Conservation (phyloP, 2,888 invertebrate genomes). For the Bimastos eiseni region DNA sequence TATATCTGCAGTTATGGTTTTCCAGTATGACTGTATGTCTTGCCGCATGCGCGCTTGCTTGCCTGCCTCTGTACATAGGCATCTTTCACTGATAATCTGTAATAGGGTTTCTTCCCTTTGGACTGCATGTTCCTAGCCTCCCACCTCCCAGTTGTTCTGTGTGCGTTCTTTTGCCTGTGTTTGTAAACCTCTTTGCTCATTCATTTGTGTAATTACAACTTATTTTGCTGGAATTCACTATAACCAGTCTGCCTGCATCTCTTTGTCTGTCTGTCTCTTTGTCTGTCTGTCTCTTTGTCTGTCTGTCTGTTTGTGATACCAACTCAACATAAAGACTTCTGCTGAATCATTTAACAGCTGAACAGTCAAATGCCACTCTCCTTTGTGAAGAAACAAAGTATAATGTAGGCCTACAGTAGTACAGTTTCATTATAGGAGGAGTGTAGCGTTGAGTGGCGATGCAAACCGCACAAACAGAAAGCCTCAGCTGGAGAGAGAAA, state of each 20-base stretch:
- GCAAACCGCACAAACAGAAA: conserved; percentile 31
- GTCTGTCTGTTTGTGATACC: too few relatives aligned
- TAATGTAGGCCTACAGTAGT: too few relatives aligned
- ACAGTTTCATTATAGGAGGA: background rate
- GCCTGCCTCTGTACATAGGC: too few relatives aligned
- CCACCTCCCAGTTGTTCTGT: background rate
- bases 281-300: background rate
- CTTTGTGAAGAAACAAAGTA: background rate
- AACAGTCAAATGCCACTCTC: background rate
- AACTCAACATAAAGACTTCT: background rate
- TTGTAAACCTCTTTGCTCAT: background rate
- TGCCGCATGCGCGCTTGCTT: too few relatives aligned
- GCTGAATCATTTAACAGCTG: background rate
- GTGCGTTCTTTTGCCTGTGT: background rate
- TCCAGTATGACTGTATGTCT: too few relatives aligned
- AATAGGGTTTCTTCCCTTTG: too few relatives aligned
- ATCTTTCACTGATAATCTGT: too few relatives aligned
- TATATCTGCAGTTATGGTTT: background rate
- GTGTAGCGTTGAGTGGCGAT: background rate
- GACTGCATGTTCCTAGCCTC: background rate
- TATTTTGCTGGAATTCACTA: background rate
- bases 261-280: conserved; percentile 21
- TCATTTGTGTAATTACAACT: background rate
- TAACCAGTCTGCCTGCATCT: too few relatives aligned
- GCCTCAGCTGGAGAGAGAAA: conserved; percentile 20